Evolutionary conservation across 2,797 vertebrate species (phyloP).

Genomic region (Poeciliopsis gracilis): DNA sequence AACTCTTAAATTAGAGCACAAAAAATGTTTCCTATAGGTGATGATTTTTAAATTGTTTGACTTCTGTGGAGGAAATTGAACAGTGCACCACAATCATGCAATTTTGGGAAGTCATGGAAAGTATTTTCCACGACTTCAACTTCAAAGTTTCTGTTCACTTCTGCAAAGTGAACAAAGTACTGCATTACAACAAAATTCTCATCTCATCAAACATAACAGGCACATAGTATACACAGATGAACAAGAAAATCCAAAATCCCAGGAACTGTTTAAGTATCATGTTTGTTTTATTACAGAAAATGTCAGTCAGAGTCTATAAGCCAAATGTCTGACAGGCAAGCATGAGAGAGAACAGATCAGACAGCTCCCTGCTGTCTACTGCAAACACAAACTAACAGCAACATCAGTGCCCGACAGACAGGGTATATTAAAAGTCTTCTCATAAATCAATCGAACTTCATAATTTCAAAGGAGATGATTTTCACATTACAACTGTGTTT

Average conservation of each 20-base stretch:
- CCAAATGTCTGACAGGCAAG: conserved; percentile 13
- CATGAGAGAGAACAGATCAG: not conserved
- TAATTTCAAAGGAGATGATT: not conserved
- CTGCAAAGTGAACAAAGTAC: not conserved
- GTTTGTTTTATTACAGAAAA: conserved; percentile 22
- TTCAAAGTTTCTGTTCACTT: not conserved
- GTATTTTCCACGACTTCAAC: not conserved
- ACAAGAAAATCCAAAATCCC: conserved; percentile 22
- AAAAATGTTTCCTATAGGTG: not conserved
- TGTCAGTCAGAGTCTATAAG: conserved; percentile 35
- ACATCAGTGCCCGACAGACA: not conserved
- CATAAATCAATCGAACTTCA: not conserved
- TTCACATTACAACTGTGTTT: not conserved
- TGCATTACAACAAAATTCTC: not conserved
- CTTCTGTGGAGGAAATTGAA: not conserved
- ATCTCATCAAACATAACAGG: not conserved
- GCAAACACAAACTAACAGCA: not conserved
- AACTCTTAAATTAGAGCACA: not conserved
- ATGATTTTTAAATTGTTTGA: not conserved
- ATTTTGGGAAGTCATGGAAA: not conserved
- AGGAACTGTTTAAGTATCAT: conserved; percentile 20
- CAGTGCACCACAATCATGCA: not conserved
- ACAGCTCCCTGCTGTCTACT: not conserved
- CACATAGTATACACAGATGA: not conserved
- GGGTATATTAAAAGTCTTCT: not conserved